phyloP scores from a whole-genome alignment of 2,797 vertebrate genomes.

The Peromyscus attwateri region DNA sequence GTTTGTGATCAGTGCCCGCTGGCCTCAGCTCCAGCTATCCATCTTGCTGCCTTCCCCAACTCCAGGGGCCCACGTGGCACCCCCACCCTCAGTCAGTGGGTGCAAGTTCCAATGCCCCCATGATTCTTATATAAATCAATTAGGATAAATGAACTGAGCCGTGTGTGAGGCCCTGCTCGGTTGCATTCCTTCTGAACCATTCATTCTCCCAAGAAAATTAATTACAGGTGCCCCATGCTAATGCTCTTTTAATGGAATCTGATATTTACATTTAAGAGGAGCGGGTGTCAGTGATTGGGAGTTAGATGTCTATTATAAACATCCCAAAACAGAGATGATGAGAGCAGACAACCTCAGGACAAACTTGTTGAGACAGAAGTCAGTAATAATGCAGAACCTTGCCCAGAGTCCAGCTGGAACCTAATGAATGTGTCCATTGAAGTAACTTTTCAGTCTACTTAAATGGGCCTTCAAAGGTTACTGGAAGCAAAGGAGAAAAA shows the following conservation, averaged over 20 bases:
- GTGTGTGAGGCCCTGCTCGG: slow-evolving; percentile 84
- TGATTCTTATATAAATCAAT: slow-evolving; percentile 87
- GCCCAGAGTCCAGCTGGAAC: neutral
- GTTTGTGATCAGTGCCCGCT: slow-evolving; percentile 73
- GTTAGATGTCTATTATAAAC: slow-evolving; percentile 82
- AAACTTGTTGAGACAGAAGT: slow-evolving; percentile 64
- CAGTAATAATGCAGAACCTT: neutral
- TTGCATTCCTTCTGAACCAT: slow-evolving; percentile 84
- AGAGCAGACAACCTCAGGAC: slow-evolving; percentile 68
- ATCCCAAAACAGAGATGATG: slow-evolving; percentile 81
- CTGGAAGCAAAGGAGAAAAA: slow-evolving; percentile 3
- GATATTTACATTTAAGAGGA: slow-evolving; percentile 86
- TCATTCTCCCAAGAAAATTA: slow-evolving; percentile 87
- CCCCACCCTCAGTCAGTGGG: slow-evolving; percentile 27
- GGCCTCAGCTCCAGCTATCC: slow-evolving; percentile 34
- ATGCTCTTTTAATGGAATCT: slow-evolving; percentile 88
- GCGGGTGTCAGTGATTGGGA: slow-evolving; percentile 54
- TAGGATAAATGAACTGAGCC: slow-evolving; percentile 86
- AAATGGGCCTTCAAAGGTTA: neutral
- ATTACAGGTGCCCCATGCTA: slow-evolving; percentile 85
- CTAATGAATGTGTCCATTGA: neutral
- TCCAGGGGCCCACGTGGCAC: neutral
- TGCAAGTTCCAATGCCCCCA: slow-evolving; percentile 52
- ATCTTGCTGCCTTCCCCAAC: slow-evolving; percentile 34
- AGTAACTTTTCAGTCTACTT: slow-evolving; percentile 11